Base-by-base conservation (phyloP, 1,140 invertebrate genomes). In the Asobara japonica region DNA sequence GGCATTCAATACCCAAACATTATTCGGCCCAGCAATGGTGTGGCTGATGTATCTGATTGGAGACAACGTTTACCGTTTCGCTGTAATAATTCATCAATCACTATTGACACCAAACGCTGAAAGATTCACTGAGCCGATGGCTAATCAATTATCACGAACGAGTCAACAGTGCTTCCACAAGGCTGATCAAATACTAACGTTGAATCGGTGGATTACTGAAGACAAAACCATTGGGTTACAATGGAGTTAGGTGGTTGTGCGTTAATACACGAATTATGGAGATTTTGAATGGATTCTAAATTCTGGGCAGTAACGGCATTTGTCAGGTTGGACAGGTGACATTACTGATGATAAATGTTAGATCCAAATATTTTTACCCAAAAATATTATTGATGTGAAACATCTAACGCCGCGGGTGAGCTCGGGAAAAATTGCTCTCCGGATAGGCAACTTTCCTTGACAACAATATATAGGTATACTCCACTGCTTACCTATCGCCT, bases 11-110 rank as follows among this genome's bases (percentile, higher is more conserved):
- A 25, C 3, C 8, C 29, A 62, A n/a, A 64, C 41, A 45, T 7
- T n/a, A n/a, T n/a, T n/a, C n/a, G n/a, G n/a, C n/a, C n/a, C n/a
- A n/a, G 41, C n/a, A 33, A 33, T 64, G n/a, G n/a, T 29, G 22
- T 61, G 5, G 30, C n/a, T 31, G 33, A 30, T 36, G 61, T 64
- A 64, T 31, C 16, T 30, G 33, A 36, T 18, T 64, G 29, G 61
- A 64, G 61, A 64, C 31, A 64, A 27, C 29, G 56, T 29, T 30
- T 64, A 64, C 41, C 41, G 41, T 45, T 45, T 45, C 41, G 41
- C n/a, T 45, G 33, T 64, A 64, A 64, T 64, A 64, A 64, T 64
- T 64, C 61, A 64, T 64, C 61, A 64, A 64, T 64, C 61, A 64
- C 27, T 33, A 36, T 30, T 36, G 33, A 64, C 18, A 64, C 29